A percentile compares a stretch with the other conserved stretches of the same genome.
Evolutionary conservation across 2,113 vertebrate species (phyloP).

Genomic region (Erpornis zantholeuca): DNA sequence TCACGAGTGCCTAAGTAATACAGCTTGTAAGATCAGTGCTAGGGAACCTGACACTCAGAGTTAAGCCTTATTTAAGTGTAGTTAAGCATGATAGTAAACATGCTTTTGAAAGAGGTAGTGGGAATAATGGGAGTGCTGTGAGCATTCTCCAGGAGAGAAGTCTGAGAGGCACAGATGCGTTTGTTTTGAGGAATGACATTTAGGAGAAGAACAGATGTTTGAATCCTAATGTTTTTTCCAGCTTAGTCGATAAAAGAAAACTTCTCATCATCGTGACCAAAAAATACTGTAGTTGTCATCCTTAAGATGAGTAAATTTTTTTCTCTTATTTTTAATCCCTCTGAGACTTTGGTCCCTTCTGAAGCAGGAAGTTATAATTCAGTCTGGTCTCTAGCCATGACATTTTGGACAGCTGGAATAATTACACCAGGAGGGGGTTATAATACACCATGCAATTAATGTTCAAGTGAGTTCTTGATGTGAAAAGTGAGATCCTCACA

Average conservation of each 20-base stretch:
- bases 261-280: background rate
- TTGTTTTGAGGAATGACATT: background rate
- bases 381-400: background rate
- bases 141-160: background rate
- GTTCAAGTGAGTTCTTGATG: background rate
- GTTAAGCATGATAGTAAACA: background rate
- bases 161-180: background rate
- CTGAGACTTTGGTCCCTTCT: background rate
- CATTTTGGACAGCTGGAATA: background rate
- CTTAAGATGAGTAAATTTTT: background rate
- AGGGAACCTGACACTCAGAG: background rate
- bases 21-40: background rate
- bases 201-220: background rate
- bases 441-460: accelerated
- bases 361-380: background rate
- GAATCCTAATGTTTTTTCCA: conserved; percentile 3
- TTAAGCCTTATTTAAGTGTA: background rate
- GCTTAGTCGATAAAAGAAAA: background rate
- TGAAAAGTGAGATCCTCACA: background rate
- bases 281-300: background rate
- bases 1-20: background rate
- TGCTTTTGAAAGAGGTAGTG: background rate
- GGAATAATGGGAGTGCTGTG: background rate
- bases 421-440: background rate
- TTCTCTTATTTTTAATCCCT: background rate